These are phyloP conservation scores for Eudasyphora cyanicolor DNA, from an alignment of 2,888 invertebrate genomes.

Conservation along the genomic window DNA sequence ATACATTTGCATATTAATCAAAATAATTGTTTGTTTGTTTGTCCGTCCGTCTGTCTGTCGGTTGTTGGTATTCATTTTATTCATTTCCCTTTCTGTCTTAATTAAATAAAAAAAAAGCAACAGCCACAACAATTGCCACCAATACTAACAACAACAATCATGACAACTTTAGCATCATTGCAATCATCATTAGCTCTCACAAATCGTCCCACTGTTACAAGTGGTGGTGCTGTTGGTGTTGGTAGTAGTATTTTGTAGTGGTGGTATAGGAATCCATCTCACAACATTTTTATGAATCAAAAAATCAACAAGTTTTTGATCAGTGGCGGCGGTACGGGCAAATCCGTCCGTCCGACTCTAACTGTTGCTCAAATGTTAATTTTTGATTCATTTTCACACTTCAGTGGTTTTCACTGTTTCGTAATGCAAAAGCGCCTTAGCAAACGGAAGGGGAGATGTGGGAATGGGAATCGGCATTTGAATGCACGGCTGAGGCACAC, in stretches of 20 bases:
- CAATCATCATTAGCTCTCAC: background rate
- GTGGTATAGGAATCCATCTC: too few relatives aligned
- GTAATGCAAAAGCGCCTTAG: background rate
- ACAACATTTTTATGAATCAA: constrained; percentile 75
- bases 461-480: background rate
- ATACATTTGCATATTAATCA: constrained; percentile 22
- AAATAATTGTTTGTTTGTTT: constrained; percentile 1
- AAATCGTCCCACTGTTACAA: background rate
- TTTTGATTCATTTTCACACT: constrained; percentile 40
- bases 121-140: background rate
- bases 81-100: background rate
- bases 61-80: background rate
- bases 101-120: background rate
- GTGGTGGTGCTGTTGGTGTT: background rate
- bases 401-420: constrained; percentile 55
- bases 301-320: constrained; percentile 72
- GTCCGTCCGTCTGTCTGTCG: too few relatives aligned
- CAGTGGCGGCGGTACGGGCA: constrained; percentile 11
- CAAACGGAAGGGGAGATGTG: background rate
- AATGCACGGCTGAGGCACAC: constrained; percentile 13
- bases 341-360: background rate
- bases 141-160: background rate
- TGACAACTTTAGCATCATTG: background rate
- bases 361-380: constrained; percentile 40
- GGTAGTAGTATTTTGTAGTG: too few relatives aligned